These are phyloP conservation scores for Coleophora deauratella DNA, from an alignment of 2,888 invertebrate species.

Conservation along the genomic window DNA sequence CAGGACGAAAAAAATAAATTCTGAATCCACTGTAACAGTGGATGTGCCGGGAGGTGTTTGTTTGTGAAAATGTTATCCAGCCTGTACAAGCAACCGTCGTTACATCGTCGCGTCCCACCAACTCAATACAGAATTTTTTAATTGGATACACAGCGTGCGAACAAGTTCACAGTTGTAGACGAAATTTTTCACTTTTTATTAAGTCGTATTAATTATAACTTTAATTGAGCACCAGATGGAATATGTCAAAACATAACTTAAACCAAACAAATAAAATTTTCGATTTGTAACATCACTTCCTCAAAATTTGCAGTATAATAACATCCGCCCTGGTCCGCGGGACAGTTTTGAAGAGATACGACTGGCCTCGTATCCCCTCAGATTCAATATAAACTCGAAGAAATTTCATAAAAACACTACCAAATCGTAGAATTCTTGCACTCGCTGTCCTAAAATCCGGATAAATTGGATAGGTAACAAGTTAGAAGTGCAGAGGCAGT, in stretches of 20 bases:
- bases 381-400: slow-evolving; percentile 17
- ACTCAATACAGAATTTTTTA: slow-evolving; percentile 32
- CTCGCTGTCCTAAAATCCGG: slow-evolving; percentile 34
- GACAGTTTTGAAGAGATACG: background rate
- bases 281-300: background rate
- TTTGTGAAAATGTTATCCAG: slow-evolving; percentile 34
- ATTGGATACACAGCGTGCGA: slow-evolving; percentile 44
- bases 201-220: too few species aligned
- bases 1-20: too few species aligned
- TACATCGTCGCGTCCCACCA: slow-evolving; percentile 16
- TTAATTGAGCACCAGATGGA: background rate
- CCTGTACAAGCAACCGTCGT: too few species aligned
- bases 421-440: slow-evolving; percentile 16
- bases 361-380: background rate
- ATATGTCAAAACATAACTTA: background rate
- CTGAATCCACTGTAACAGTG: too few species aligned
- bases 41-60: slow-evolving; percentile 4
- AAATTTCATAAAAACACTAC: slow-evolving; percentile 46
- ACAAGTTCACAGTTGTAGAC: slow-evolving; percentile 11
- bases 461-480: slow-evolving; percentile 57
- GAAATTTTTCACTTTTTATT: background rate
- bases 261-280: background rate
- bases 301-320: background rate
- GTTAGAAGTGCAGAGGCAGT: slow-evolving; percentile 48
- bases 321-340: background rate